Base-by-base conservation (phyloP, 2,113 vertebrate species). In the Nipponia nippon region DNA sequence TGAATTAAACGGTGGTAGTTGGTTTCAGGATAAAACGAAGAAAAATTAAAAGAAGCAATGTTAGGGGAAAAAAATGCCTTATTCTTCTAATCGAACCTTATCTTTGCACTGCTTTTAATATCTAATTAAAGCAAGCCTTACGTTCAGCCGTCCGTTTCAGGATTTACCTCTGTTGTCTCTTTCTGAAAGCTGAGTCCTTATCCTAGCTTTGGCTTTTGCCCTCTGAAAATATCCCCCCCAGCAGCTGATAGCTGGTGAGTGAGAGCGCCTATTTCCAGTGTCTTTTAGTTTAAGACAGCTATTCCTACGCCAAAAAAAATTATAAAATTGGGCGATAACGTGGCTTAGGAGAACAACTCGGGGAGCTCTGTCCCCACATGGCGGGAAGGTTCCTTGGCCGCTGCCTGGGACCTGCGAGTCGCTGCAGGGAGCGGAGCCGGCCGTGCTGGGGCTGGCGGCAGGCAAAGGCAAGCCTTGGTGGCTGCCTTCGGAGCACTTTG, bases 31-130 rank as follows among this genome's bases (percentile, higher is more conserved):
- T 49, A n/a, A 78, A 85, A 72, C 2, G 56, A 87, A 91, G 59
- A 92, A 67, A 98, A 97, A 97, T 91, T 87, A 81, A 94, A 97
- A 94, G 38, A 77, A 84, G n/a, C 7, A 25, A 44, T 0, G 34
- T 87, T 86, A 72, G 73, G 36, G 18, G 47, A 20, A 82, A 89
- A 89, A 32, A 50, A 21, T 3, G 36, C 95, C 69, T 91, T 80
- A 70, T 85, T 93, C 91, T 94, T 75, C 70, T 50, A 90, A 89
- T 66, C 14, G 20, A 95, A 73, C 26, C 29, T 92, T 95, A 90
- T 52, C 55, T 92, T 67, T 92, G 61, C 44, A 42, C 40, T 80
- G 71, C 36, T 47, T 70, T 65, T 82, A 87, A 72, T n/a, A 42
- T 16, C 10, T 21, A 34, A 83, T 75, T 86, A 90, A 88, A 95